Evolutionary conservation across 2,113 vertebrate species (phyloP).

Genomic region (Dryoscopus gambensis): DNA sequence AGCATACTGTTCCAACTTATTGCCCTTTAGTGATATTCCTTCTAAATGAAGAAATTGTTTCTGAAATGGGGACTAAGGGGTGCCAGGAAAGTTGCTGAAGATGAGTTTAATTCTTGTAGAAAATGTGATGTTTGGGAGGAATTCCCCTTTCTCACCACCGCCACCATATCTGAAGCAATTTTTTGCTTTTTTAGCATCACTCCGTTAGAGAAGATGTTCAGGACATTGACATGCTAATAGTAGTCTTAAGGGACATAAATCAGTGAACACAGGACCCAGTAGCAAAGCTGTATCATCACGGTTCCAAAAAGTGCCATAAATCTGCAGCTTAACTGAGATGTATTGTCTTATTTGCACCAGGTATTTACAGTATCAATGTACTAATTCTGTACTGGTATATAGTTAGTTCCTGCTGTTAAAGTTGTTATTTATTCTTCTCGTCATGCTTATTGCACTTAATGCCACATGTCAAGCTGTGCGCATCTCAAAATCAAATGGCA

Average conservation of each 20-base stretch:
- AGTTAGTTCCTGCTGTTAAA: background rate
- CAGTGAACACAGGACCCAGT: background rate
- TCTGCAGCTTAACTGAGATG: background rate
- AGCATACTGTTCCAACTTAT: background rate
- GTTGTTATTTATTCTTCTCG: background rate
- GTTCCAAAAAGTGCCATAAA: background rate
- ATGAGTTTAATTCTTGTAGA: background rate
- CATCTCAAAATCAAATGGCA: background rate
- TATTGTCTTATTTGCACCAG: background rate
- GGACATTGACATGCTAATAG: background rate
- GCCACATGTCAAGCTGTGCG: background rate
- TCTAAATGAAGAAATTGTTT: background rate
- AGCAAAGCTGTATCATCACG: background rate
- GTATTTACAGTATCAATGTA: background rate
- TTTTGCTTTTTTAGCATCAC: background rate
- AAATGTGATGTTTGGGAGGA: background rate
- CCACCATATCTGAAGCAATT: background rate
- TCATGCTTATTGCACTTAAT: background rate
- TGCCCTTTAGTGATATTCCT: background rate
- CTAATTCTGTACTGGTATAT: background rate
- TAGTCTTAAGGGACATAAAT: background rate
- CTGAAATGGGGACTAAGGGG: background rate
- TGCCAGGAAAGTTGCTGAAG: background rate
- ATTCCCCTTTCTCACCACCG: background rate
- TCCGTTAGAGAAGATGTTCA: background rate